Base-by-base conservation (phyloP, 2,797 vertebrate genomes). In the Helarctos malayanus region DNA sequence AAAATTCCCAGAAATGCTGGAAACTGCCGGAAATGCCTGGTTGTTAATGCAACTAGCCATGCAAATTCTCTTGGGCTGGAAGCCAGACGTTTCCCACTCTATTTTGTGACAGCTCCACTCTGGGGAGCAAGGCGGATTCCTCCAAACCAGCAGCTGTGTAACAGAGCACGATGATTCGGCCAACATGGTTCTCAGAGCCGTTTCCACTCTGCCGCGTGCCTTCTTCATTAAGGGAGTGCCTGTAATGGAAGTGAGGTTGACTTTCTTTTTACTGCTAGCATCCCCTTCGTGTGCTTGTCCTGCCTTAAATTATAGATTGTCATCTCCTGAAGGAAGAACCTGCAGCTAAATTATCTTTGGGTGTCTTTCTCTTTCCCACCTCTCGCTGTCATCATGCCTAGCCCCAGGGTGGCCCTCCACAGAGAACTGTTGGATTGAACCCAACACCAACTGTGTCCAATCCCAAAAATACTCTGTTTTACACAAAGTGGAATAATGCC, bases 1-100 rank as follows among this genome's bases (percentile, higher is more conserved):
- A 98, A 97, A 98, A 98, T 99, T 99, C 98, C 98, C 98, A 99
- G 99, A 99, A 99, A 98, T 97, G 95, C 92, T 75, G 97, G 96
- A 95, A 98, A 98, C 95, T 61, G 32, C 11, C 97, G 98, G 99
- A 99, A 99, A 98, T 98, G 98, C 98, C 98, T 98, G 95, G 94
- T 91, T 96, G 89, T 95, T 98, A 98, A 95, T 54, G 9, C 96
- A 97, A 91, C 97, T 96, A 89, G 41, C 95, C 91, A 4, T 94
- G 91, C 87, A 89, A 95, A 61, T 0, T 2, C 80, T 96, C 86
- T 94, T 96, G 92, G 96, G 98, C 98, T 97, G 96, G 80, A 96
- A 97, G 98, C 97, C 98, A 98, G 93, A 87, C 38, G 29, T 96
- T 96, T 32, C 15, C 97, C 98, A 97, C 96, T 61, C 9, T 63